Evolutionary conservation across 1,140 invertebrate species (phyloP).

Genomic region (Ceratosolen fusciceps): DNA sequence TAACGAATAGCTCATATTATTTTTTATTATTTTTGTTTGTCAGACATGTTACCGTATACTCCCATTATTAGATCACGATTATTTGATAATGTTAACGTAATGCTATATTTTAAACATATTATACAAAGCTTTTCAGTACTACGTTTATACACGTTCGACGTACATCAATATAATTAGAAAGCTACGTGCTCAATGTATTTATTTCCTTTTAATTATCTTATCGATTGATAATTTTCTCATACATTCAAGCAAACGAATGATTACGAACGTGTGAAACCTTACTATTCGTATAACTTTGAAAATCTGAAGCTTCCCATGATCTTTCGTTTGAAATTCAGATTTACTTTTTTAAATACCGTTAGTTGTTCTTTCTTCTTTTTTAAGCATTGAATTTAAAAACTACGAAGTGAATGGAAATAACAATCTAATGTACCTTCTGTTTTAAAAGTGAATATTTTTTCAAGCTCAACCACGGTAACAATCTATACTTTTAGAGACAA

Average conservation of each 20-base stretch:
- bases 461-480: background rate
- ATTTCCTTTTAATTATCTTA: background rate
- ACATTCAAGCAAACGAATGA: background rate
- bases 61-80: background rate
- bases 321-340: background rate
- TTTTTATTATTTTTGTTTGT: slow-evolving; percentile 1
- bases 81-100: background rate
- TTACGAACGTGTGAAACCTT: background rate
- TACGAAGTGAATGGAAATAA: background rate
- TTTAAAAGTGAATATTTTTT: slow-evolving; percentile 7
- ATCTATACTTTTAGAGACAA: slow-evolving; percentile 23
- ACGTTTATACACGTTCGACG: background rate
- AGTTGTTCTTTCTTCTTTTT: background rate
- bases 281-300: background rate
- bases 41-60: background rate
- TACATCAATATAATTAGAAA: background rate
- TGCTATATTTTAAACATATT: slow-evolving; percentile 1
- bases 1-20: slow-evolving; percentile 27
- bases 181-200: background rate
- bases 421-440: background rate
- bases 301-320: background rate
- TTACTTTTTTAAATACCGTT: background rate
- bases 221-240: background rate
- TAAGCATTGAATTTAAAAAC: background rate
- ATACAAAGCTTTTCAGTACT: slow-evolving; percentile 4